These are phyloP conservation scores for Agonopterix arenella DNA, from an alignment of 2,888 invertebrate genomes.

Conservation along the genomic window DNA sequence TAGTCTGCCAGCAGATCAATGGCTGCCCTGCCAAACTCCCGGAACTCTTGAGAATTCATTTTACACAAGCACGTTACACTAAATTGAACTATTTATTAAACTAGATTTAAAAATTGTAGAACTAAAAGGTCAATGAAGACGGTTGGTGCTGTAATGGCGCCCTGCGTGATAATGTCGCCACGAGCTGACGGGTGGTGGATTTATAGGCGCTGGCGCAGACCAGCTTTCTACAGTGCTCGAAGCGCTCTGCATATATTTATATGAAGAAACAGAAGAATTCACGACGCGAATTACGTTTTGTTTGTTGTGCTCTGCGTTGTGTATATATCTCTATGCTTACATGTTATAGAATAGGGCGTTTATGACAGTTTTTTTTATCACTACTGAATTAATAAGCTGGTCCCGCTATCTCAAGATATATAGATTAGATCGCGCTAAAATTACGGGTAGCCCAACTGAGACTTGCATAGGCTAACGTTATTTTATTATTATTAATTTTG, in stretches of 20 bases:
- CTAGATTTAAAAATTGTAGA: not conserved
- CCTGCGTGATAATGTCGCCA: slow-evolving; percentile 57
- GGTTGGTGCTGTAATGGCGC: slow-evolving; percentile 41
- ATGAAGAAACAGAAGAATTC: too few species aligned
- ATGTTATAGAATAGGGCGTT: too few species aligned
- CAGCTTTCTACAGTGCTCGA: slow-evolving; percentile 55
- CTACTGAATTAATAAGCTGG: too few species aligned
- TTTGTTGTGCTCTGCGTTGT: too few species aligned
- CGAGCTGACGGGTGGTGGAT: slow-evolving; percentile 41
- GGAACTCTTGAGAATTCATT: slow-evolving; percentile 88
- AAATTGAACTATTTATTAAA: not conserved
- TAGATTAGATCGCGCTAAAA: too few species aligned
- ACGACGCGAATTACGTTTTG: too few species aligned
- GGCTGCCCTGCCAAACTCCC: slow-evolving; percentile 90
- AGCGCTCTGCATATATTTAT: slow-evolving; percentile 10
- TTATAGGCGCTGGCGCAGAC: slow-evolving; percentile 46
- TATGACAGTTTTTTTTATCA: too few species aligned
- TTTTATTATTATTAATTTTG: too few species aligned
- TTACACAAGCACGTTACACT: slow-evolving; percentile 23
- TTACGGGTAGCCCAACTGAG: too few species aligned
- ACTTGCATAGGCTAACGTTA: too few species aligned
- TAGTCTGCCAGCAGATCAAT: slow-evolving; percentile 96
- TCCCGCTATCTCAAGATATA: too few species aligned
- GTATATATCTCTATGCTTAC: too few species aligned
- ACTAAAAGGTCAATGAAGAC: slow-evolving; percentile 7